A percentile compares a stretch with the other conserved stretches of the same genome.
phyloP scores from a whole-genome alignment of 2,113 vertebrate species.

The Erinaceus europaeus region DNA sequence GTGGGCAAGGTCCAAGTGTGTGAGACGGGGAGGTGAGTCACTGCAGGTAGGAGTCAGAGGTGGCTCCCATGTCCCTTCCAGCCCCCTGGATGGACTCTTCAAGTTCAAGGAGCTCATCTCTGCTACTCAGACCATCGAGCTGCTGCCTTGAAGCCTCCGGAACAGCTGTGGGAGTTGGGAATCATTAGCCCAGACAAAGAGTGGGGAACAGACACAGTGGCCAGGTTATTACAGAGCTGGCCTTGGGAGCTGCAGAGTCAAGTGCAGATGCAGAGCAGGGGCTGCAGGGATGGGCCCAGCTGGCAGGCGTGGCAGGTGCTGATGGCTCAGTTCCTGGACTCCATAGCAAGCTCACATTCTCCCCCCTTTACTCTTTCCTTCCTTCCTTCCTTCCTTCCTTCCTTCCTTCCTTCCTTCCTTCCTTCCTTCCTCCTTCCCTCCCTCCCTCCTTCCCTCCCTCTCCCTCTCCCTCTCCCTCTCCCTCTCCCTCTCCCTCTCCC shows the following conservation, averaged over 20 bases:
- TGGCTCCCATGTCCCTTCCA: neutral
- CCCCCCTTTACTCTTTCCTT: no score
- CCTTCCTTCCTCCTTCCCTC: no score
- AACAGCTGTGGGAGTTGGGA: slow-evolving; percentile 81
- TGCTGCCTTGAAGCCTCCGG: slow-evolving; percentile 81
- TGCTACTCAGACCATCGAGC: slow-evolving; percentile 84
- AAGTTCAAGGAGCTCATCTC: slow-evolving; percentile 44
- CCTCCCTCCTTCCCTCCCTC: no score
- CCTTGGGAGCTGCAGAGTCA: neutral
- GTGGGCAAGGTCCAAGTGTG: neutral
- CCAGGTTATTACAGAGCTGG: slow-evolving; percentile 10
- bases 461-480: no score
- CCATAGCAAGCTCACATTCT: no score
- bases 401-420: no score
- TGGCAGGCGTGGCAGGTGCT: rapidly evolving
- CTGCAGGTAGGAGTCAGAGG: neutral
- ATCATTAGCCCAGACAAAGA: slow-evolving; percentile 71
- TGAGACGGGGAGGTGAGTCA: neutral
- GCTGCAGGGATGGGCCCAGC: neutral
- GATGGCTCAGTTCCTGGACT: no score
- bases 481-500: no score
- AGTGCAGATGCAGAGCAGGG: rapidly evolving
- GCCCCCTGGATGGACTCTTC: neutral
- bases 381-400: neutral
- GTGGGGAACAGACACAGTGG: neutral